Base-by-base conservation (phyloP, 2,797 vertebrate species). In the Coreius guichenoti region DNA sequence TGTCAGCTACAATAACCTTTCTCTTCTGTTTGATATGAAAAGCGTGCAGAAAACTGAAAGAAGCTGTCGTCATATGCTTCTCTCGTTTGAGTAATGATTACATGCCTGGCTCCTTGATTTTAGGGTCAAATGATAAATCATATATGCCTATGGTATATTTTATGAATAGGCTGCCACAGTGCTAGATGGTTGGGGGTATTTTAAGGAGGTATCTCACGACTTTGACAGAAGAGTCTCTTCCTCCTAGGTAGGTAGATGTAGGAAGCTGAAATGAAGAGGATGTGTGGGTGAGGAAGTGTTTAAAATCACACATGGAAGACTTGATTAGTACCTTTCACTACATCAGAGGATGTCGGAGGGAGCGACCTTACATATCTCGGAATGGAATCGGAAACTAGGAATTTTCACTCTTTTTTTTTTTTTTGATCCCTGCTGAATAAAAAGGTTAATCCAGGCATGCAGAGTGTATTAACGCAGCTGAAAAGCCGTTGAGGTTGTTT, bases 241-340 rank as follows among this genome's bases (percentile, higher is more conserved):
- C 68, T 80, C 47, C 21, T 73, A 26, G 83, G 83, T 69, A 77
- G 84, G 85, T 70, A 89, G 49, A 83, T 87, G 78, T 82, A 43
- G 81, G 67, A 83, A 82, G 81, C 80, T 77, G 86, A 84, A 61
- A 23, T 80, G 70, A 86, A 82, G 81, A 82, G 88, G 72, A 85
- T 85, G 89, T 58, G 87, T 88, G 87, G 89, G 89, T 80, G 89
- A 86, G 78, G 81, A 90, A 88, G 86, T 88, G 89, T 90, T 90
- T 90, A 87, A 90, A 90, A 87, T 90, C 89, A 90, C 88, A 85
- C 87, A 86, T 82, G 78, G 81, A 84, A 83, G 29, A 81, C 79
- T 87, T 86, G 89, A 90, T 88, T 90, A 90, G 47, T 87, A 80
- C 86, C 77, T 90, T 88, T 87, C 87, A 76, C 63, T 80, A 79